These are phyloP conservation scores for Nothoprocta pentlandii DNA, from an alignment of 2,113 vertebrate genomes.

Conservation along the genomic window DNA sequence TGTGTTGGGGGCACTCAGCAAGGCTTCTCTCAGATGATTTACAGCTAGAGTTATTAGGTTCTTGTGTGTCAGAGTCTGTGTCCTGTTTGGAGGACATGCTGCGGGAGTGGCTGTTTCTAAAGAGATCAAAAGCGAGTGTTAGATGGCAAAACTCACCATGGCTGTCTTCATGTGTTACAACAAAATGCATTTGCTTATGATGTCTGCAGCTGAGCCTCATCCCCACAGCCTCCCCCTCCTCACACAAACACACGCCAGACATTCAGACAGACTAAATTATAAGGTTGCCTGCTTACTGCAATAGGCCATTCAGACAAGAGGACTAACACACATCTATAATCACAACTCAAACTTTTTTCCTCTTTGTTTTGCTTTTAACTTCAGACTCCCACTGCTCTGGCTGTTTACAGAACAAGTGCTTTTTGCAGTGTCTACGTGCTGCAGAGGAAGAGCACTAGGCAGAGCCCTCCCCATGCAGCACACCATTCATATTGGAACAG, in stretches of 20 bases:
- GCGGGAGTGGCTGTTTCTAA: conserved; percentile 90
- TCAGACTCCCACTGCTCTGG: conserved; percentile 21
- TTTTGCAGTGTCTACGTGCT: conserved; percentile 7
- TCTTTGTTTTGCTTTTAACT: background rate
- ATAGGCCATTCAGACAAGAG: conserved; percentile 59
- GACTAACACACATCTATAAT: conserved; percentile 37
- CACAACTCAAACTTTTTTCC: background rate
- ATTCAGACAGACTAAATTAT: conserved; percentile 70
- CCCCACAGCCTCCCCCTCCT: conserved; percentile 19
- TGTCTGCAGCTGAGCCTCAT: conserved; percentile 63
- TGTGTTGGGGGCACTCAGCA: conserved; percentile 87
- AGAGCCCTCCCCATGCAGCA: conserved; percentile 14
- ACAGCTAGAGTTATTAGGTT: conserved; percentile 83
- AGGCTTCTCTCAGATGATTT: conserved; percentile 91
- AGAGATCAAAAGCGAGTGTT: conserved; percentile 23
- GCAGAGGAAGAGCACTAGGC: conserved; percentile 43
- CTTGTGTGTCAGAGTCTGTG: conserved; percentile 92
- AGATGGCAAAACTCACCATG: background rate
- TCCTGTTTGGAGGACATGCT: conserved; percentile 97
- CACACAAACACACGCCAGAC: conserved; percentile 68
- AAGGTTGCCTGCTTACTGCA: conserved; percentile 83
- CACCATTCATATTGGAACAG: background rate
- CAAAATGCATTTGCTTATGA: conserved; percentile 42
- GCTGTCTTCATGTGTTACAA: background rate
- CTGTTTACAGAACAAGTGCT: conserved; percentile 59